Percentiles rank a stretch among this genome's conserved stretches.
These are phyloP conservation scores for Ciconia nigra DNA, from an alignment of 2,797 vertebrate genomes.

Conservation along the genomic window DNA sequence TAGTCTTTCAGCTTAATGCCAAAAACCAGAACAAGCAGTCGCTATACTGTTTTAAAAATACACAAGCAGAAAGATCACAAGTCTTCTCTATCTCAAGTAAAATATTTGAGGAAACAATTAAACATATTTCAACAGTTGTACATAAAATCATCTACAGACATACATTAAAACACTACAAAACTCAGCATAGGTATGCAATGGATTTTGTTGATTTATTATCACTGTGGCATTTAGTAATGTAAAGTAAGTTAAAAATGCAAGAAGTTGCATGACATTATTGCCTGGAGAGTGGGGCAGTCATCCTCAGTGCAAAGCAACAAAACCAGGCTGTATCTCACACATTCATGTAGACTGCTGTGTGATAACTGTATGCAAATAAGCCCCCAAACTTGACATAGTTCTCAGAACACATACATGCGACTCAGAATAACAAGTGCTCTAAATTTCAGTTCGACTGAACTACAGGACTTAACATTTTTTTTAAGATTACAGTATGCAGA, in stretches of 20 bases:
- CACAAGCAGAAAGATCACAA: neutral
- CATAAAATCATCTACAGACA: neutral
- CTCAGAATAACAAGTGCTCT: neutral
- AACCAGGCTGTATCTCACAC: accelerated
- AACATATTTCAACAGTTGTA: neutral
- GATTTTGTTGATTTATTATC: neutral
- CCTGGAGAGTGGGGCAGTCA: neutral
- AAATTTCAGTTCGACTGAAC: neutral
- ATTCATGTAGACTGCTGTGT: neutral
- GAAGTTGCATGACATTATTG: neutral
- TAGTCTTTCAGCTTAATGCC: neutral
- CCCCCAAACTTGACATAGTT: neutral
- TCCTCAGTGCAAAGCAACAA: neutral
- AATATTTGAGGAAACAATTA: neutral
- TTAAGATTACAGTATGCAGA: neutral
- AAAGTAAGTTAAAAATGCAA: neutral
- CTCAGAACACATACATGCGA: accelerated
- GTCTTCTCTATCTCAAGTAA: neutral
- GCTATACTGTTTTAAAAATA: neutral
- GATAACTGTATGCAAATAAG: neutral
- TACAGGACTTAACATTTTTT: neutral
- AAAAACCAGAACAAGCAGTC: neutral
- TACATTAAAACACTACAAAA: neutral
- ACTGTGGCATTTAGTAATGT: neutral
- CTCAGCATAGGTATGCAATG: neutral